phyloP scores from a whole-genome alignment of 1,140 invertebrate species.

The Asbolus verrucosus region DNA sequence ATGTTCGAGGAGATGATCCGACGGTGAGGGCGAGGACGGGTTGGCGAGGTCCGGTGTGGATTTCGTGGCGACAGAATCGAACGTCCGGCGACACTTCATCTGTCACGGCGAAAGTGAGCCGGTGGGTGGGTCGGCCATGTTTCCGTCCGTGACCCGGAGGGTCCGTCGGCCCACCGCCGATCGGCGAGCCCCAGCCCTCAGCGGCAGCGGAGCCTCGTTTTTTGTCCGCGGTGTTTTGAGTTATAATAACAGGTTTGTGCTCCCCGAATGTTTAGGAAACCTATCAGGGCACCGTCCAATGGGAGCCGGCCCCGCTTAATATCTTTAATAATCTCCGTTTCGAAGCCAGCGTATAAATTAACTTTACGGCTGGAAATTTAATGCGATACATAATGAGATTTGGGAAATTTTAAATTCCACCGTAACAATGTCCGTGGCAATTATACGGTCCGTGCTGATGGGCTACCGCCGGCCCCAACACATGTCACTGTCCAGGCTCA shows the following conservation, averaged over 20 bases:
- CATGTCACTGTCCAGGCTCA: conserved; percentile 12
- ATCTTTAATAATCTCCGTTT: conserved; percentile 59
- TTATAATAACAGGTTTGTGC: conserved; percentile 60
- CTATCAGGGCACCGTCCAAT: conserved; percentile 58
- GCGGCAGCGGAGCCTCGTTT: conserved; percentile 38
- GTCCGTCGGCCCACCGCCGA: conserved; percentile 20
- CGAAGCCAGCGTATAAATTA: conserved; percentile 58
- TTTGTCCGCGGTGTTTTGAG: conserved; percentile 51
- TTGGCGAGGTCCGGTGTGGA: conserved; percentile 3
- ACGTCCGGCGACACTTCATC: conserved; percentile 21
- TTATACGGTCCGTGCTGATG: conserved; percentile 45
- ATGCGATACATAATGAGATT: conserved; percentile 61
- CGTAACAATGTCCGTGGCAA: conserved; percentile 44
- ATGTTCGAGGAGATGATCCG: no score
- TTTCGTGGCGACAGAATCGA: background rate
- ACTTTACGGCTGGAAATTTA: conserved; percentile 61
- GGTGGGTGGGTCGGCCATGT: conserved; percentile 47
- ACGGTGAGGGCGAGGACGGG: no score
- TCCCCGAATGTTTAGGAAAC: conserved; percentile 56
- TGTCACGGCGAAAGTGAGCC: conserved; percentile 25
- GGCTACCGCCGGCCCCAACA: conserved; percentile 1
- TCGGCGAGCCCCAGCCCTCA: conserved; percentile 22
- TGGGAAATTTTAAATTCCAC: conserved; percentile 59
- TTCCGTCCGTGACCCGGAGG: conserved; percentile 44
- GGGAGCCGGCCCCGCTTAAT: conserved; percentile 54